Conservation (phyloP, 1,140 invertebrate genomes). For the Ceratoteleas bidentatus region DNA sequence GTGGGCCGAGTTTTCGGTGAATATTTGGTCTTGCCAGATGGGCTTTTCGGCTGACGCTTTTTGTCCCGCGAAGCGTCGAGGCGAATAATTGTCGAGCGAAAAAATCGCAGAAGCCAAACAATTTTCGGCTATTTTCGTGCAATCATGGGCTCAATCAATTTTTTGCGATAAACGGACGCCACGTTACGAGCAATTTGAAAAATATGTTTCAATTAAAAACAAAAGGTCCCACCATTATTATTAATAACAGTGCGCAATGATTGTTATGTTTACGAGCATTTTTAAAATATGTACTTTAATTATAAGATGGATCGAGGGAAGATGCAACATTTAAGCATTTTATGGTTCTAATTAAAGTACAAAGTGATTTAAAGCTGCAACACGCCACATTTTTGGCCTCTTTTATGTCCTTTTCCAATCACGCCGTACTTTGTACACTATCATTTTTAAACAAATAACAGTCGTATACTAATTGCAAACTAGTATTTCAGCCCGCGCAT, state of each 20-base stretch:
- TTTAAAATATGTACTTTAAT: slow-evolving; percentile 62
- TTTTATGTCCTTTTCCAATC: slow-evolving; percentile 57
- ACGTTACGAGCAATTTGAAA: slow-evolving; percentile 50
- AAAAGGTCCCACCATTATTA: slow-evolving; percentile 57
- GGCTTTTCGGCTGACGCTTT: too few relatives aligned
- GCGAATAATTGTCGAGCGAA: not conserved
- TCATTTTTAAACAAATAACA: slow-evolving; percentile 55
- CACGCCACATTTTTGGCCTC: slow-evolving; percentile 53
- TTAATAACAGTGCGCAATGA: slow-evolving; percentile 59
- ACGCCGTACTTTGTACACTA: slow-evolving; percentile 21
- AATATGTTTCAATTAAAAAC: slow-evolving; percentile 62
- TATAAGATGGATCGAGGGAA: slow-evolving; percentile 57
- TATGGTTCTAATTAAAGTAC: slow-evolving; percentile 64
- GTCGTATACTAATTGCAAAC: slow-evolving; percentile 48
- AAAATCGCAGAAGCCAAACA: slow-evolving; percentile 44
- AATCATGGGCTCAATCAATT: slow-evolving; percentile 55
- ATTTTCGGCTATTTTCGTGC: slow-evolving; percentile 33
- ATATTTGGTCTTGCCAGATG: too few relatives aligned
- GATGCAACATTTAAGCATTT: slow-evolving; percentile 59
- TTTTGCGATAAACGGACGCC: slow-evolving; percentile 42
- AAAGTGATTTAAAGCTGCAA: slow-evolving; percentile 57
- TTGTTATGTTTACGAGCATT: slow-evolving; percentile 62
- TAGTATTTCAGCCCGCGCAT: slow-evolving; percentile 39
- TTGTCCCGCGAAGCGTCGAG: not conserved
- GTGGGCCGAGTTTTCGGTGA: too few relatives aligned